Percentiles rank a stretch among this genome's conserved stretches.
These are phyloP conservation scores for Magallana nippona DNA, from an alignment of 2,888 invertebrate genomes.

Conservation along the genomic window DNA sequence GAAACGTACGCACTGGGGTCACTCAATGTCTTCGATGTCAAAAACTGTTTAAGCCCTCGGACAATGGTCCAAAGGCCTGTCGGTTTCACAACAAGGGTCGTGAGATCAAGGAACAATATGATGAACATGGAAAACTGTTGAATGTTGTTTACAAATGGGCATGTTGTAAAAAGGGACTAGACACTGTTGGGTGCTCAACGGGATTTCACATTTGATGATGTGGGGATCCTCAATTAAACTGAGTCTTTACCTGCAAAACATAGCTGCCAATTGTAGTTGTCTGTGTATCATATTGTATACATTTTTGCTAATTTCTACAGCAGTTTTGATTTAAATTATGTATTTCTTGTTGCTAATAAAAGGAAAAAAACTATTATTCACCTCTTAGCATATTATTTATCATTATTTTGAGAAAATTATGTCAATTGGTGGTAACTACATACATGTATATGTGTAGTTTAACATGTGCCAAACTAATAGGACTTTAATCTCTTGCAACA, in stretches of 20 bases:
- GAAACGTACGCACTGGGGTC: constrained; percentile 58
- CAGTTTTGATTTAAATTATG: no score
- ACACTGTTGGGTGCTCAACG: constrained; percentile 69
- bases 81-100: constrained; percentile 71
- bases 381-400: no score
- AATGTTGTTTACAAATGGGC: constrained; percentile 72
- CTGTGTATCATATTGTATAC: no score
- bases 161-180: constrained; percentile 70
- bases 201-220: constrained; percentile 66
- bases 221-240: not conserved
- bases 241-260: not conserved
- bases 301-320: no score
- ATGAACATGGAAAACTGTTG: constrained; percentile 62
- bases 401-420: no score
- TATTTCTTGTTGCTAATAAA: no score
- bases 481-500: no score
- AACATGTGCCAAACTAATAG: no score
- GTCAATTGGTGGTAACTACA: no score
- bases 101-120: constrained; percentile 70
- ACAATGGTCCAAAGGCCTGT: constrained; percentile 70
- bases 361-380: no score
- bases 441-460: no score
- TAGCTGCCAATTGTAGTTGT: not conserved
- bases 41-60: constrained; percentile 66
- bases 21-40: constrained; percentile 73